These are phyloP conservation scores for Augochlorella aurata DNA, from an alignment of 2,888 invertebrate species.

Conservation along the genomic window DNA sequence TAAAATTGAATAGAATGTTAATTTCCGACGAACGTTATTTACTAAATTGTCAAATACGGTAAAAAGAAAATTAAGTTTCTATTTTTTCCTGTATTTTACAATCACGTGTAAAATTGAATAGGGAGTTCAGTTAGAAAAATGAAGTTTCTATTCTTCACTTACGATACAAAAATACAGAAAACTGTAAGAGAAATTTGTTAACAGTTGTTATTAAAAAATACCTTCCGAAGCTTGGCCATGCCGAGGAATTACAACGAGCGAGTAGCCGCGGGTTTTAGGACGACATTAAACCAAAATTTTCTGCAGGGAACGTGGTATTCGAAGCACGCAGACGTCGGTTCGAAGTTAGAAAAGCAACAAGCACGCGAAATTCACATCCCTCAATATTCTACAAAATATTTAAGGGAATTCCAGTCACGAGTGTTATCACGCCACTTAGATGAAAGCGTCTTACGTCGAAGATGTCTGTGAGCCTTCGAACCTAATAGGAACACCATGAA, in stretches of 20 bases:
- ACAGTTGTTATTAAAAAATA: background rate
- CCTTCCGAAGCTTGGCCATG: background rate
- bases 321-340: constrained; percentile 11
- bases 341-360: constrained; percentile 43
- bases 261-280: background rate
- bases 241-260: background rate
- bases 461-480: constrained; percentile 25
- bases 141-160: background rate
- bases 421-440: constrained; percentile 52
- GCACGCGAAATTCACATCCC: constrained; percentile 21
- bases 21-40: too few relatives aligned
- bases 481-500: constrained; percentile 16
- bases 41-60: too few relatives aligned
- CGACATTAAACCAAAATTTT: constrained; percentile 28
- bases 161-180: background rate
- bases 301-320: constrained; percentile 22
- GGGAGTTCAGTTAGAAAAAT: too few relatives aligned
- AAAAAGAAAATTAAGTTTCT: too few relatives aligned
- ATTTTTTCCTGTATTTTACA: too few relatives aligned
- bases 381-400: constrained; percentile 34
- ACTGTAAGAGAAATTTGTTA: background rate
- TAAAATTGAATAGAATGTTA: too few relatives aligned
- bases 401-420: constrained; percentile 59
- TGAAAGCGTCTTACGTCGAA: constrained; percentile 38
- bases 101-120: too few relatives aligned